Evolutionary conservation across 1,140 invertebrate species (phyloP).

Genomic region (Andricus grossulariae): DNA sequence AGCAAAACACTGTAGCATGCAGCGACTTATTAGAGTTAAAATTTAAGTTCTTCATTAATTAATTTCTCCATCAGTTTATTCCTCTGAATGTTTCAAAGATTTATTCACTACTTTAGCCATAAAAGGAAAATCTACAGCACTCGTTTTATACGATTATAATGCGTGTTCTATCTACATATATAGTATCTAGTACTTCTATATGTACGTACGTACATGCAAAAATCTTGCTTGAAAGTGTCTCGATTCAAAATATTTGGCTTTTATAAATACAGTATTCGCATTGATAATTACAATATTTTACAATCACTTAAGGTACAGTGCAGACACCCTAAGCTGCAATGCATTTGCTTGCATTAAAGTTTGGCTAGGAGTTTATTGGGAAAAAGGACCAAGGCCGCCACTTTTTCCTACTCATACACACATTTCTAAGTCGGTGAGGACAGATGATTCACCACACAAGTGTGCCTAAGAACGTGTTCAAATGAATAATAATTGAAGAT

Average conservation of each 20-base stretch:
- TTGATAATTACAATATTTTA: slow-evolving; percentile 66
- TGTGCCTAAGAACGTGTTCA: too few relatives aligned
- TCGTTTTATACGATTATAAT: slow-evolving; percentile 39
- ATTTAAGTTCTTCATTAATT: background rate
- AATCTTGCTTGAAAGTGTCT: slow-evolving; percentile 22
- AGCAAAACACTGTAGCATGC: background rate
- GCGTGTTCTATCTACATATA: background rate
- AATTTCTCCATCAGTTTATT: too few relatives aligned
- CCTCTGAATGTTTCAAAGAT: slow-evolving; percentile 14
- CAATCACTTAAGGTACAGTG: slow-evolving; percentile 59
- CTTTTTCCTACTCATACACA: too few relatives aligned
- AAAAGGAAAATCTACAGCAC: slow-evolving; percentile 5
- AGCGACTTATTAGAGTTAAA: background rate
- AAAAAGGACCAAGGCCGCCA: too few relatives aligned
- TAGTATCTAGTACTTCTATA: background rate
- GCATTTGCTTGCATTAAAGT: too few relatives aligned
- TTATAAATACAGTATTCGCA: slow-evolving; percentile 58
- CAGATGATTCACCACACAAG: too few relatives aligned
- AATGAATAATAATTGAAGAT: too few relatives aligned
- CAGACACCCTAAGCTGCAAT: too few relatives aligned
- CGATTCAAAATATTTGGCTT: slow-evolving; percentile 58
- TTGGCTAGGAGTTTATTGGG: too few relatives aligned
- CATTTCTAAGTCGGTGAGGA: too few relatives aligned
- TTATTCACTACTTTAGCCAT: slow-evolving; percentile 4
- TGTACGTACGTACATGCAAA: slow-evolving; percentile 24